Base-by-base conservation (phyloP, 1,140 invertebrate species). In the Brachionus koreanus region DNA sequence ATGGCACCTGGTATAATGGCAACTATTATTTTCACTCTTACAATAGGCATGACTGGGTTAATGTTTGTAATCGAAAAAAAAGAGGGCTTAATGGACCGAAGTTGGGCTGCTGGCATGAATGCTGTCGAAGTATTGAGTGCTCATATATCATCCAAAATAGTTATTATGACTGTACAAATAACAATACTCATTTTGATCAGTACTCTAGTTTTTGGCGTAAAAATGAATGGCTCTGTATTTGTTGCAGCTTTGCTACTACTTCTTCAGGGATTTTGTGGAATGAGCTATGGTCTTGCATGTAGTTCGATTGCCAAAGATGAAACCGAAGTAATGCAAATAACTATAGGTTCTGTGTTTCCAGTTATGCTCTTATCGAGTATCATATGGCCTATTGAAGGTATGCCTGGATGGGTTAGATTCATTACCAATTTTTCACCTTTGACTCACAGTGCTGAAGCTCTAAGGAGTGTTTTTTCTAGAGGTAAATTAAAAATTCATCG, bases 11-110 rank as follows among this genome's bases (percentile, higher is more conserved):
- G 95, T 84, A 93, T 97, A 77, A 95, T 97, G 86, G 89, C 97
- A 83, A 96, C 94, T 94, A 96, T 97, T 85, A 94, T 95, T 1
- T 97, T 96, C 90, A 96, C 97, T 91, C 91, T 97, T 89, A 94
- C 95, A 23, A 94, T 96, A 13, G 95, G 95, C n/a, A 87, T 97
- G 72, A 97, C 95, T 12, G 95, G 95, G 3, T 93, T 95, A 12
- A 92, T 93, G 1, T 92, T 98, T 86, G 93, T 98, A 63, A 92
- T 96, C 81, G 96, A 98, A 86, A 91, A 94, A 83, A 87, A 87
- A 82, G 86, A 87, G 83, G 87, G 87, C 5, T 83, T 86, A n/a
- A 79, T 87, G 35, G 87, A 87, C 37, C 81, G 87, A 43, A 86
- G 86, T 79, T 83, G 85, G 43, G 85, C 85, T 5, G 85, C 86